phyloP scores from a whole-genome alignment of 2,113 vertebrate species.

The Pyrgilauda ruficollis region DNA sequence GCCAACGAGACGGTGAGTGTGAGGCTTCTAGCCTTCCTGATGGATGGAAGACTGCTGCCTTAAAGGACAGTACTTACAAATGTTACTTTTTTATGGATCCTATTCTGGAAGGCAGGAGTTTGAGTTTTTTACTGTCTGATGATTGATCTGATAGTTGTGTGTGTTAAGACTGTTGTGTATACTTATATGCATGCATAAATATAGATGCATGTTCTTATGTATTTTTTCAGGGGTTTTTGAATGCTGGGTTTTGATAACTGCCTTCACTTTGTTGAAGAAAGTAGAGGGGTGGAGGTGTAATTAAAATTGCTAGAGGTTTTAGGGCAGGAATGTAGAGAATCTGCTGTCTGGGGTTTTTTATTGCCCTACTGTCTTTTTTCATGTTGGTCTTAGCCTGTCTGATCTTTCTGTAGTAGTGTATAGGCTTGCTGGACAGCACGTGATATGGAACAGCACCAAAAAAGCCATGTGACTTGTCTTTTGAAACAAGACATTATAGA shows the following conservation, averaged over 20 bases:
- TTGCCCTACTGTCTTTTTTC: rapidly evolving
- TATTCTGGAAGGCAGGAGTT: not conserved
- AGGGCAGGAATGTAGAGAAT: not conserved
- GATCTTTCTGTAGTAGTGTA: not conserved
- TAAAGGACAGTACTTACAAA: not conserved
- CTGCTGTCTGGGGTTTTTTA: not conserved
- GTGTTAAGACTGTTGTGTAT: not conserved
- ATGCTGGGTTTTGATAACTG: rapidly evolving
- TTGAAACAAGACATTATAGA: not conserved
- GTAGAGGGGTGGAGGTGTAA: not conserved
- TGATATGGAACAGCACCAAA: not conserved
- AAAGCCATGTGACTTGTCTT: not conserved
- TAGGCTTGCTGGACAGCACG: not conserved
- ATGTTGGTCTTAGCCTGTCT: not conserved
- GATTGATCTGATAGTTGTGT: not conserved
- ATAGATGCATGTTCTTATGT: rapidly evolving
- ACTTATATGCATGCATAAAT: not conserved
- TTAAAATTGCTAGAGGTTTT: not conserved
- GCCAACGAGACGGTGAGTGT: slow-evolving; percentile 89
- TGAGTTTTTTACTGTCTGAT: not conserved
- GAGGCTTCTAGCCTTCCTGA: not conserved
- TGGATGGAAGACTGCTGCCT: not conserved
- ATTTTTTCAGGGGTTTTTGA: not conserved
- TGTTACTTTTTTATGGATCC: not conserved
- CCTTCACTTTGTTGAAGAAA: not conserved